Evolutionary conservation across 2,888 invertebrate species (phyloP), one percentile per base, ranked within the genome.

Genomic region (Escarpia spicata): DNA sequence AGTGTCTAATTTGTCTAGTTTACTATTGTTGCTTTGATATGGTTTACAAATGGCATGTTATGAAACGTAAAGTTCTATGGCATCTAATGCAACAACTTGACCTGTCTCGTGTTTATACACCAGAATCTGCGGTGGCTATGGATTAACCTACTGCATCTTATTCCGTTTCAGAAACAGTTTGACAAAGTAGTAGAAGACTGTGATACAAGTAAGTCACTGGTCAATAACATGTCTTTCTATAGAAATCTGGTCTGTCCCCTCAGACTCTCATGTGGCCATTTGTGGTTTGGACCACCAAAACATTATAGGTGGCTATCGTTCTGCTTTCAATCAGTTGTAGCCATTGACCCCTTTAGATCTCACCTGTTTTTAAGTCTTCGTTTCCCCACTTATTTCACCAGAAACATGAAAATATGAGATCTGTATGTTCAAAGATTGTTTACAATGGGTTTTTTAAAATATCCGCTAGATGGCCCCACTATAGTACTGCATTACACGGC

Each of bases 81-180:
- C 37, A 75, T 43, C 75, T 37, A 58, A 37, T 92, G 4, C 19
- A 43, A n/a, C 0, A 26, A 90, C 10, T 75, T 12, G 15, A 58
- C 58, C 60, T 92, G 44, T 90, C 37, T 90, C 26, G 31, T n/a
- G 10, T 26, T 92, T 37, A 52, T 52, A 52, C 26, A 26, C 26
- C 6, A 26, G 75, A 26, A 26, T 6, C 75, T 75, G 75, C 19
- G 52, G 52, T 52, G 52, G 9, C 52, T 52, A 12, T 0, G n/a
- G 19, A 26, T 52, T 75, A 75, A 75, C 75, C 75, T 75, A 4
- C 75, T 75, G n/a, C n/a, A 60, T 89, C 92, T 93, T 92, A 93
- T 92, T 93, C 93, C 90, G 91, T 95, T 95, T 89, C 95, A 96
- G 96, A 95, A 95, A 95, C 94, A 95, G 90, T 95, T 95, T 93